phyloP scores from a whole-genome alignment of 1,140 invertebrate genomes.

The Venustaconcha ellipsiformis region DNA sequence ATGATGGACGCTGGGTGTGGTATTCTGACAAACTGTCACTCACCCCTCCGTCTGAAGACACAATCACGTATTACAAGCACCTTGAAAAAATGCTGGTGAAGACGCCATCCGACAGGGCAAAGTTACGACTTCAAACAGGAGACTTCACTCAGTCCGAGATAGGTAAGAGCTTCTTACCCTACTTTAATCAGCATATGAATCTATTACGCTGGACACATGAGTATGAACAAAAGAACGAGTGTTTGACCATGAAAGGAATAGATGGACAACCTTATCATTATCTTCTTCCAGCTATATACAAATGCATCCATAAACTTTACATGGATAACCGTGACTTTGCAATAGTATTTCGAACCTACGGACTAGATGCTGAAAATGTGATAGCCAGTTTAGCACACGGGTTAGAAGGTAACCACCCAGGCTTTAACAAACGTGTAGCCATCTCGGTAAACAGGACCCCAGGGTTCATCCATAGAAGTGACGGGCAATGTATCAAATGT shows the following conservation, averaged over 20 bases:
- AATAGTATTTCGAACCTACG: slow-evolving; percentile 64
- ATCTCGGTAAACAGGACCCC: slow-evolving; percentile 35
- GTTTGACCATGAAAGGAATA: slow-evolving; percentile 54
- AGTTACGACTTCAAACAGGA: slow-evolving; percentile 54
- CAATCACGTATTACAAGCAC: slow-evolving; percentile 63
- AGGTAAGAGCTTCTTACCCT: slow-evolving; percentile 48
- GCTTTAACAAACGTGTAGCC: slow-evolving; percentile 39
- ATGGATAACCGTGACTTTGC: slow-evolving; percentile 56
- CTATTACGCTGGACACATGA: slow-evolving; percentile 50
- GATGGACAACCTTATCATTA: slow-evolving; percentile 64
- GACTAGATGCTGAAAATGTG: slow-evolving; percentile 61
- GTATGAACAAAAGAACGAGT: slow-evolving; percentile 13
- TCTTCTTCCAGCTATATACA: slow-evolving; percentile 63
- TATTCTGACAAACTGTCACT: slow-evolving; percentile 50
- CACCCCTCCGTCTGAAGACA: slow-evolving; percentile 39
- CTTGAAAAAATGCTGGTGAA: slow-evolving; percentile 58
- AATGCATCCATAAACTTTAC: slow-evolving; percentile 51
- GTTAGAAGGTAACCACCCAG: slow-evolving; percentile 58
- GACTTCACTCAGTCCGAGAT: slow-evolving; percentile 55
- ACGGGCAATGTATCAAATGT: no score
- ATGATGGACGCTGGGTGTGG: slow-evolving; percentile 54
- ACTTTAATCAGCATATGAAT: slow-evolving; percentile 54
- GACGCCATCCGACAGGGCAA: slow-evolving; percentile 48
- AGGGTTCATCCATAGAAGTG: slow-evolving; percentile 40
- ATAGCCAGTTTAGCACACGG: slow-evolving; percentile 51